These are phyloP conservation scores for Agriotes lineatus DNA, from an alignment of 2,888 invertebrate species.

Conservation along the genomic window DNA sequence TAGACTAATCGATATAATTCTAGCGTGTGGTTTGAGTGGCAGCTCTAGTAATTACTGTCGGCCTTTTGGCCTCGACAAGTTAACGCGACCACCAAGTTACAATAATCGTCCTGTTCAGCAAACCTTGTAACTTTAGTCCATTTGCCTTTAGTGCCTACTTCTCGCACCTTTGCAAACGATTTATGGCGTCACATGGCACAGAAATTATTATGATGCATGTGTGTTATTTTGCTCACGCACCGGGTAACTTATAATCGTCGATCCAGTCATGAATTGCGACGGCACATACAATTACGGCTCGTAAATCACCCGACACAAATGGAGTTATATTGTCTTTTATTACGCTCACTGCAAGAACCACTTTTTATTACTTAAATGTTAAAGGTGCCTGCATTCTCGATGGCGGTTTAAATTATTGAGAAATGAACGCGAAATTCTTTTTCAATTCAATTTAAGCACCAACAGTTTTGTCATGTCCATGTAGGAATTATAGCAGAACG, in stretches of 20 bases:
- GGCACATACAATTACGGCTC: constrained; percentile 62
- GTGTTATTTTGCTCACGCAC: constrained; percentile 59
- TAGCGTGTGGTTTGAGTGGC: constrained; percentile 65
- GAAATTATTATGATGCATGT: constrained; percentile 56
- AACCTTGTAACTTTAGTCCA: constrained; percentile 39
- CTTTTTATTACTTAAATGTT: constrained; percentile 40
- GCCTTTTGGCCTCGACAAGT: constrained; percentile 55
- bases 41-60: constrained; percentile 64
- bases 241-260: constrained; percentile 56
- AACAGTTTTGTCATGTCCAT: too few relatives aligned
- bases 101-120: constrained; percentile 43
- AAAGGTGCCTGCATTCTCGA: too few relatives aligned
- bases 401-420: too few relatives aligned
- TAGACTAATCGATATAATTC: constrained; percentile 68
- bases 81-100: constrained; percentile 45
- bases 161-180: constrained; percentile 39
- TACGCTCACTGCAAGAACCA: constrained; percentile 40
- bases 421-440: too few relatives aligned
- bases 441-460: too few relatives aligned
- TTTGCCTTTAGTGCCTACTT: constrained; percentile 34
- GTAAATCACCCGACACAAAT: constrained; percentile 62
- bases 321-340: constrained; percentile 62
- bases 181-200: constrained; percentile 52
- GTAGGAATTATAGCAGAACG: too few relatives aligned
- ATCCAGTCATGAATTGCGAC: constrained; percentile 59